phyloP scores from a whole-genome alignment of 2,113 vertebrate genomes.

The Corythaixoides concolor region DNA sequence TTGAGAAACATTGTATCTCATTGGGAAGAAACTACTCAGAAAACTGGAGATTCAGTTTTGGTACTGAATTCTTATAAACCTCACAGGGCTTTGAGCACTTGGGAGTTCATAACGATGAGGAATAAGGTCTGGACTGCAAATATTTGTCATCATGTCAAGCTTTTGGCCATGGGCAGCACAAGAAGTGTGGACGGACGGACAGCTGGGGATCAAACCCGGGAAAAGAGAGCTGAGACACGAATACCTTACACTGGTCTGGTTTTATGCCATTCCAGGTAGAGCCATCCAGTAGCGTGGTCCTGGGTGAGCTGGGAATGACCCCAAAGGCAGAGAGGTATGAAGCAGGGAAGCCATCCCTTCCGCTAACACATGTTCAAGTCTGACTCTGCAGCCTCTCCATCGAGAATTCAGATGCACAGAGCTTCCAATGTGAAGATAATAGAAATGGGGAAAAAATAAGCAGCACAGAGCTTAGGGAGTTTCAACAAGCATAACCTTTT shows the following conservation, averaged over 20 bases:
- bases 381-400: not conserved
- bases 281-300: not conserved
- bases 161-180: not conserved
- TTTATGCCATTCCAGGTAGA: not conserved
- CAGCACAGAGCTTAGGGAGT: not conserved
- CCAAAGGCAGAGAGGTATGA: not conserved
- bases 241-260: fast-evolving
- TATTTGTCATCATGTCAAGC: not conserved
- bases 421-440: not conserved
- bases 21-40: not conserved
- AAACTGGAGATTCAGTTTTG: not conserved
- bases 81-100: not conserved
- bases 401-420: not conserved
- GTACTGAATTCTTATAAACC: not conserved
- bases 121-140: not conserved
- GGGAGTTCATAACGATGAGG: not conserved
- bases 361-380: fast-evolving
- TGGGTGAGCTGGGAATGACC: not conserved
- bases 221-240: not conserved
- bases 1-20: not conserved
- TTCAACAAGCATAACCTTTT: not conserved
- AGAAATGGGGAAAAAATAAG: not conserved
- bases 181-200: not conserved
- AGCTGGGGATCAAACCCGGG: not conserved
- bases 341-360: not conserved